Evolutionary conservation across 2,797 vertebrate genomes (phyloP).

Genomic region (Etheostoma perlongum): DNA sequence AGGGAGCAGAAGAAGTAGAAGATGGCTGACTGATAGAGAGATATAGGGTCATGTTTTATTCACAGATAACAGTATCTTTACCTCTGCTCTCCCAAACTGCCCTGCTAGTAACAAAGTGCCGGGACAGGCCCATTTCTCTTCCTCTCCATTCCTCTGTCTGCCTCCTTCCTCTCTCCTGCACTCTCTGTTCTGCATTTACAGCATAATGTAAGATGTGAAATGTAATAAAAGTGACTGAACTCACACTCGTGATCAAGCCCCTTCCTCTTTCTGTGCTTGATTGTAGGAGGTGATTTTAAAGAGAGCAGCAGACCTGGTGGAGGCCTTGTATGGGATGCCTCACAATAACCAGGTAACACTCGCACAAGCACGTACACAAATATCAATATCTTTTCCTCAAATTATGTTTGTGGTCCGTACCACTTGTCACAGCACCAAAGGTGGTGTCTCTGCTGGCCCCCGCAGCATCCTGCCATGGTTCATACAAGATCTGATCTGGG

Average conservation of each 20-base stretch:
- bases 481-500: constrained; percentile 42
- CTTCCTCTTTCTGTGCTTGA: constrained; percentile 72
- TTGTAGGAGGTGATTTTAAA: constrained; percentile 96
- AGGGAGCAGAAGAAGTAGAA: constrained; percentile 70
- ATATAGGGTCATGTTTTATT: constrained; percentile 85
- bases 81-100: constrained; percentile 77
- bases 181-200: constrained; percentile 80
- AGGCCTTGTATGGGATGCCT: constrained; percentile 97
- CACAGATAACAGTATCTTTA: constrained; percentile 79
- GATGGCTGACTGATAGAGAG: constrained; percentile 81
- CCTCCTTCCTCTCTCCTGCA: constrained; percentile 53
- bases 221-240: constrained; percentile 83
- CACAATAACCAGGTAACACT: constrained; percentile 95
- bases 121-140: constrained; percentile 82
- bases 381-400: constrained; percentile 45
- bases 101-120: constrained; percentile 78
- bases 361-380: constrained; percentile 30
- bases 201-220: constrained; percentile 78
- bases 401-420: constrained; percentile 57
- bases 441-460: constrained; percentile 40
- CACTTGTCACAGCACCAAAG: constrained; percentile 54
- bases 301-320: constrained; percentile 95
- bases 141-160: constrained; percentile 60
- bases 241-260: constrained; percentile 74
- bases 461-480: constrained; percentile 52